These are phyloP conservation scores for Pachypanchax playfairii DNA, from an alignment of 2,113 vertebrate genomes.

Conservation along the genomic window DNA sequence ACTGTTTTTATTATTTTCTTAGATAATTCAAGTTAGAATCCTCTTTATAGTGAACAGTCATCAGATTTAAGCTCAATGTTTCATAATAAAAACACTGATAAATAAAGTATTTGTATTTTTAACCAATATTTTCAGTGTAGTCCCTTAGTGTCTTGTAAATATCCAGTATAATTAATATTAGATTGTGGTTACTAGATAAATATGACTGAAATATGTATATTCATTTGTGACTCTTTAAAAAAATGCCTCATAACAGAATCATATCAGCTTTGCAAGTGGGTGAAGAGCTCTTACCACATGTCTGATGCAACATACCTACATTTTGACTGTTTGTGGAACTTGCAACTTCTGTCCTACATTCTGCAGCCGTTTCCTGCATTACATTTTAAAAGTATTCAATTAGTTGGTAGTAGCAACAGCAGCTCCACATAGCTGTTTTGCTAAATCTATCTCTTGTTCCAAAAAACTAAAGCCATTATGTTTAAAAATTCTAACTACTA, in stretches of 20 bases:
- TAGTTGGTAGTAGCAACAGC: neutral
- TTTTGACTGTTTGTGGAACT: constrained; percentile 28
- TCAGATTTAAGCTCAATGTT: too few relatives aligned
- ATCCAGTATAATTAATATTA: constrained; percentile 16
- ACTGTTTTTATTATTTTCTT: neutral
- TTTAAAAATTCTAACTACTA: too few relatives aligned
- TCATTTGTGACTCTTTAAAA: constrained; percentile 40
- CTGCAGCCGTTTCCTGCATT: constrained; percentile 7
- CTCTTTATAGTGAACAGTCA: neutral
- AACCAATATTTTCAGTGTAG: neutral
- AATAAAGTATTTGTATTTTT: too few relatives aligned
- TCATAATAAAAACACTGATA: neutral
- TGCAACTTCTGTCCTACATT: constrained; percentile 29
- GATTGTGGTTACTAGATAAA: constrained; percentile 21
- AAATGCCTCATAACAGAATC: constrained; percentile 32
- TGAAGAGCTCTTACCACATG: constrained; percentile 45
- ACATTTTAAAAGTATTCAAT: neutral
- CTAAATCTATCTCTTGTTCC: neutral
- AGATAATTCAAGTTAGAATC: neutral
- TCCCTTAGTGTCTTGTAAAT: constrained; percentile 1
- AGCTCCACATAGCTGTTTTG: neutral
- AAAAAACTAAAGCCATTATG: too few relatives aligned
- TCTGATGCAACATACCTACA: constrained; percentile 23
- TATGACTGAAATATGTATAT: constrained; percentile 26
- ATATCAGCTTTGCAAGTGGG: constrained; percentile 18